Conservation (phyloP, 2,113 vertebrate species). For the Cyrtonyx montezumae region DNA sequence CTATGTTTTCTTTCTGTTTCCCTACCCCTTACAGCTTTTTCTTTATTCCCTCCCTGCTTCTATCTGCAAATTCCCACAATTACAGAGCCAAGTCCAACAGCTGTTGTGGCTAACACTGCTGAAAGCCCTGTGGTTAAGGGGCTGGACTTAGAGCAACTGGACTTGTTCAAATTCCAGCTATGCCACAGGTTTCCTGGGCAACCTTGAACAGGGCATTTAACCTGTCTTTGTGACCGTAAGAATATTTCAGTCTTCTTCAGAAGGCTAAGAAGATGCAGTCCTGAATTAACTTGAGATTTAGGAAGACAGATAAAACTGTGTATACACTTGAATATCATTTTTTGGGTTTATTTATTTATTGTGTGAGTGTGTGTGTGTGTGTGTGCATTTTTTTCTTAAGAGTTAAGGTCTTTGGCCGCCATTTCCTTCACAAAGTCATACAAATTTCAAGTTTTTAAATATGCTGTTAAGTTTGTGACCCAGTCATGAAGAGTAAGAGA, state of each 20-base stretch:
- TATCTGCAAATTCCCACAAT: slow-evolving; percentile 4
- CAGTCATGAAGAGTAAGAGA: neutral
- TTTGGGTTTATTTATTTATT: neutral
- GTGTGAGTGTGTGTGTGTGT: accelerated
- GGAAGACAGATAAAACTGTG: neutral
- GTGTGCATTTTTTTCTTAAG: neutral
- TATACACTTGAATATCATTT: accelerated
- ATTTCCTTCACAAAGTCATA: neutral
- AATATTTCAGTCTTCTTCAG: neutral
- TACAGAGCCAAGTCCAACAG: slow-evolving; percentile 16
- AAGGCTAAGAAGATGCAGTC: neutral
- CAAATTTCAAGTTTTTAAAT: neutral
- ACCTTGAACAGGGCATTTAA: neutral
- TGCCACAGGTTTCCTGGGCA: neutral
- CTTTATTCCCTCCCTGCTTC: neutral
- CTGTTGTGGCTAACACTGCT: neutral
- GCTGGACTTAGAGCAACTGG: neutral
- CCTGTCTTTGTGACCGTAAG: neutral
- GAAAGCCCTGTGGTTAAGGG: neutral
- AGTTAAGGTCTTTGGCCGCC: neutral
- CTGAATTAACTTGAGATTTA: neutral
- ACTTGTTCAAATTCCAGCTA: neutral
- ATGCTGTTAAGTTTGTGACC: neutral
- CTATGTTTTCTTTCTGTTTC: neutral
- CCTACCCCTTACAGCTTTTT: neutral